Evolutionary conservation across 1,140 invertebrate genomes (phyloP), one percentile per base, ranked within the genome.

Genomic region (Philopotamus ludificatus): DNA sequence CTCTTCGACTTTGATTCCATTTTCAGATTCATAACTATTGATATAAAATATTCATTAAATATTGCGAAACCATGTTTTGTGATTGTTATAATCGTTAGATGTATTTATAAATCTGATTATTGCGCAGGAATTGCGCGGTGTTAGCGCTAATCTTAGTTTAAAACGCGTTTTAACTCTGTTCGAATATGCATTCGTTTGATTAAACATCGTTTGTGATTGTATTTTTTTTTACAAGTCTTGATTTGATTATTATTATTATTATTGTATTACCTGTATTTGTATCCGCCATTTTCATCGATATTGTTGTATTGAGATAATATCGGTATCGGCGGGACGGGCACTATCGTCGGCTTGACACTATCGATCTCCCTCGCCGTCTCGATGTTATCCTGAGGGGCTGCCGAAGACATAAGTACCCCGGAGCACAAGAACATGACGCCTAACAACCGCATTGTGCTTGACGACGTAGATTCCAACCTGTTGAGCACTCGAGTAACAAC

Each of bases 1-100:
- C 71, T 87, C 85, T 74, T 86, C 80, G 2, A 84, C 81, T 58
- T 81, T 79, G 16, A 87, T 87, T 21, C 86, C 86, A 71, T 88
- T 86, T 0, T 79, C 84, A 20, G 85, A 83, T 74, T 87, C 85
- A 68, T 83, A 87, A 70, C 84, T 86, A 70, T 1, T n/a, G n/a
- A n/a, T n/a, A n/a, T n/a, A n/a, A n/a, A n/a, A 68, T 68, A 47
- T 25, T 62, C 47, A 64, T 20, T 41, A 4, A 64, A 9, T 45
- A 45, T 45, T 18, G 15, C 9, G 44, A 45, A 4, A 45, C 44
- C 8, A 34, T 34, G n/a, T n/a, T n/a, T n/a, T n/a, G n/a, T n/a
- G n/a, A n/a, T n/a, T n/a, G n/a, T n/a, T n/a, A n/a, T n/a, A n/a
- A n/a, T n/a, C n/a, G n/a, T n/a, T n/a, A n/a, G n/a, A n/a, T n/a